phyloP scores from a whole-genome alignment of 1,140 invertebrate genomes.

The Chionoecetes opilio region DNA sequence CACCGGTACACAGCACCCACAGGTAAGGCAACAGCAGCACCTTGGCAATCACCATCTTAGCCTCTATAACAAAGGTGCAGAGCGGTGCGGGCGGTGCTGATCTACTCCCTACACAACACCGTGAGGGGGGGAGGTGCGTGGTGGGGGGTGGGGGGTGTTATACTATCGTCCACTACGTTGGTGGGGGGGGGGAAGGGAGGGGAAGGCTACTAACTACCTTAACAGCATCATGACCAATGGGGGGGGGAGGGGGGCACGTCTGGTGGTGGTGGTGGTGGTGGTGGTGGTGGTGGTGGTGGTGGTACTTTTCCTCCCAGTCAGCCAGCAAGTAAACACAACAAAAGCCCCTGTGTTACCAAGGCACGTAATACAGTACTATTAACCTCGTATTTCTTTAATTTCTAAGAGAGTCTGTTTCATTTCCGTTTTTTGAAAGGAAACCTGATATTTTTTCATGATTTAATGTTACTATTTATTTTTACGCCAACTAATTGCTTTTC shows the following conservation, averaged over 20 bases:
- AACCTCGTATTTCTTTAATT: too few species aligned
- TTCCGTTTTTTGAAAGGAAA: too few species aligned
- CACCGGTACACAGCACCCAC: neutral
- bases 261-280: neutral
- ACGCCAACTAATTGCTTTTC: too few species aligned
- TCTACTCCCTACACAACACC: too few species aligned
- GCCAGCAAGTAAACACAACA: too few species aligned
- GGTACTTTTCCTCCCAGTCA: neutral
- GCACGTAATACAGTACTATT: too few species aligned
- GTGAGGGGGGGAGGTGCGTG: neutral
- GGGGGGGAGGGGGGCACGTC: neutral
- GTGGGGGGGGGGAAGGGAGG: neutral
- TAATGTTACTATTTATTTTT: too few species aligned
- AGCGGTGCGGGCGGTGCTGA: neutral
- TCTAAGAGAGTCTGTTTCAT: too few species aligned
- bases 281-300: neutral
- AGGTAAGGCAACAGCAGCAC: neutral
- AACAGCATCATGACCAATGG: neutral
- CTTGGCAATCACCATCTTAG: neutral
- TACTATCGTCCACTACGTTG: neutral
- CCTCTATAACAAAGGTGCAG: neutral
- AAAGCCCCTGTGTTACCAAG: too few species aligned
- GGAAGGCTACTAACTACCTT: neutral
- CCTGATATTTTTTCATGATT: too few species aligned
- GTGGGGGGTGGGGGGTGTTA: neutral